Evolutionary conservation across 1,140 invertebrate species (phyloP).

Genomic region (Oncopeltus fasciatus): DNA sequence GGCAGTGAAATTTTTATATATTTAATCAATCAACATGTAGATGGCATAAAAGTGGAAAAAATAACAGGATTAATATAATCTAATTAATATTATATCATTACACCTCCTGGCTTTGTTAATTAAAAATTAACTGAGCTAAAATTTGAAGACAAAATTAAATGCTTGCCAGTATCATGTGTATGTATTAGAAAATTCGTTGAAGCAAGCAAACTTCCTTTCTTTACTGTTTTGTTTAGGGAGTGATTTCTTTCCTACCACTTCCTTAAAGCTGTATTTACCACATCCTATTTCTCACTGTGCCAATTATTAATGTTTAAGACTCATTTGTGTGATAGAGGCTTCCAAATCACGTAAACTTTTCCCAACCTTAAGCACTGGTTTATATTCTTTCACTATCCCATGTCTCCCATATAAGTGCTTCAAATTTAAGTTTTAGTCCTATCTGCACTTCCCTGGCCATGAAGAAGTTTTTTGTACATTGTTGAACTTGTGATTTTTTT

Average conservation of each 20-base stretch:
- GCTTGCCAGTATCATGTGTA: not conserved
- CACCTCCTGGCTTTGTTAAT: not conserved
- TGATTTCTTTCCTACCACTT: not conserved
- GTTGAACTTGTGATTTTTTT: not conserved
- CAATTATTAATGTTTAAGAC: not conserved
- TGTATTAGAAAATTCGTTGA: not conserved
- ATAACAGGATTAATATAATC: too few species aligned
- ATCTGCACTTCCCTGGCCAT: conserved; percentile 4
- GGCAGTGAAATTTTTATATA: too few species aligned
- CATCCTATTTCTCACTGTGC: conserved; percentile 3
- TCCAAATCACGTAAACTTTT: not conserved
- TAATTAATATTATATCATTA: not conserved
- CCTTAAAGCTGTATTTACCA: not conserved
- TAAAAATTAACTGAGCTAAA: not conserved
- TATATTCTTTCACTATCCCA: not conserved
- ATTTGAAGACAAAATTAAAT: not conserved
- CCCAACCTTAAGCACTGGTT: not conserved
- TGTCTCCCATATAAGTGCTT: not conserved
- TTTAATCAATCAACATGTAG: not conserved
- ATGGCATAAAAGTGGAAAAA: too few species aligned
- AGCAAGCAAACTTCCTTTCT: not conserved
- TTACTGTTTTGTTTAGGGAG: not conserved
- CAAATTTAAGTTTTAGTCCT: not conserved
- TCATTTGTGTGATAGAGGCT: not conserved
- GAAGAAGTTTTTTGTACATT: not conserved